These are phyloP conservation scores for Gobius niger DNA, from an alignment of 2,113 vertebrate genomes.

Conservation along the genomic window DNA sequence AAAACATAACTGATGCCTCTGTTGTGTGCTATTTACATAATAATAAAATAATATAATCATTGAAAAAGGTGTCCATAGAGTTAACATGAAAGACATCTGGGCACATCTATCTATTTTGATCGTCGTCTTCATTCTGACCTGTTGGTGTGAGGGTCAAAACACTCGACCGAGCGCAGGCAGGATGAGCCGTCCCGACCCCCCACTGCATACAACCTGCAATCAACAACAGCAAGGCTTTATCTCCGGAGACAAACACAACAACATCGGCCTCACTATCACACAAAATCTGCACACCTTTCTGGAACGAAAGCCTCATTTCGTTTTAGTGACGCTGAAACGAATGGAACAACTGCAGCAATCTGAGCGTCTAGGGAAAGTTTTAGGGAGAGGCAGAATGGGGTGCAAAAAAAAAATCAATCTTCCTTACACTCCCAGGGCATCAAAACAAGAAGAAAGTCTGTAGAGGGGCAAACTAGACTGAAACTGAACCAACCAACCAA, in stretches of 20 bases:
- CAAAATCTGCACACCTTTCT: slow-evolving; percentile 12
- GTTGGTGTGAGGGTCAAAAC: slow-evolving; percentile 98
- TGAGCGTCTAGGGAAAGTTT: slow-evolving; percentile 11
- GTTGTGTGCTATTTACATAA: not conserved
- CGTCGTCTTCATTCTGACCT: slow-evolving; percentile 70
- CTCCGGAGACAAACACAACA: slow-evolving; percentile 14
- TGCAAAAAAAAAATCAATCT: slow-evolving; percentile 44
- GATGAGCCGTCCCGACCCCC: slow-evolving; percentile 97
- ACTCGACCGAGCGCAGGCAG: slow-evolving; percentile 96
- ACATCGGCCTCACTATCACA: slow-evolving; percentile 4
- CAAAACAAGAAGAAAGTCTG: slow-evolving; percentile 11
- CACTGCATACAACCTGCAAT: slow-evolving; percentile 91
- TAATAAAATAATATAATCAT: too few species aligned
- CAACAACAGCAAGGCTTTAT: slow-evolving; percentile 24
- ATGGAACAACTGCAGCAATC: slow-evolving; percentile 26
- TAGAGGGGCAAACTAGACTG: slow-evolving; percentile 18
- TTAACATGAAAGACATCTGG: slow-evolving; percentile 36
- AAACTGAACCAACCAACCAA: slow-evolving; percentile 50
- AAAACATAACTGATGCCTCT: not conserved
- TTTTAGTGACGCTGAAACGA: slow-evolving; percentile 45
- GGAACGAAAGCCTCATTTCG: slow-evolving; percentile 25
- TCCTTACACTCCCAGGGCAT: slow-evolving; percentile 28
- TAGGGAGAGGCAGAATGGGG: slow-evolving; percentile 17
- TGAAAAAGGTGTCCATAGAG: too few species aligned
- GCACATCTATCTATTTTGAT: slow-evolving; percentile 21